These are phyloP conservation scores for Trogon surrucura DNA, from an alignment of 2,113 vertebrate genomes.

Conservation along the genomic window DNA sequence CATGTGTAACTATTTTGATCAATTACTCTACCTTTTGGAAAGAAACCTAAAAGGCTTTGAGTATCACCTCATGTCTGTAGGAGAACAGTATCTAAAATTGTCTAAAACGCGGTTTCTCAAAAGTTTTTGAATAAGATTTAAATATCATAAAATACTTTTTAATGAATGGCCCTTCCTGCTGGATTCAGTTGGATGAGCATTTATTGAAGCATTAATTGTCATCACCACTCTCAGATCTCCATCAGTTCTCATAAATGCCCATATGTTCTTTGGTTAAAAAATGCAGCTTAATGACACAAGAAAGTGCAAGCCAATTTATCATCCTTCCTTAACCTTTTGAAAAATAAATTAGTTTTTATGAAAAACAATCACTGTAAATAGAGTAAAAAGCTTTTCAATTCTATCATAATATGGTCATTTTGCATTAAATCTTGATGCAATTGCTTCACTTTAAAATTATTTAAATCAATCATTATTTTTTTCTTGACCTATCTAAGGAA, in stretches of 20 bases:
- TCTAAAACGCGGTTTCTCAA: neutral
- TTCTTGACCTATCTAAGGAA: neutral
- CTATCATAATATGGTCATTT: constrained; percentile 2
- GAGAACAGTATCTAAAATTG: neutral
- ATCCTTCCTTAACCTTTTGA: constrained; percentile 73
- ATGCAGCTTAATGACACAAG: constrained; percentile 81
- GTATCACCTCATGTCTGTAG: neutral
- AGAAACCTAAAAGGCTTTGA: neutral
- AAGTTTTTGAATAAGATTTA: constrained; percentile 23
- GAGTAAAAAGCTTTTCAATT: constrained; percentile 41
- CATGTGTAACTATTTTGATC: neutral
- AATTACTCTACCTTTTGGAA: neutral
- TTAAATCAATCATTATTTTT: neutral
- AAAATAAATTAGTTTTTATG: constrained; percentile 61
- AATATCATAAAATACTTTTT: constrained; percentile 32
- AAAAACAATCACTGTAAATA: constrained; percentile 56
- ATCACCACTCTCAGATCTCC: constrained; percentile 64
- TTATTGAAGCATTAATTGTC: constrained; percentile 83
- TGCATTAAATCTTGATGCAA: neutral
- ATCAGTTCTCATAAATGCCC: constrained; percentile 70
- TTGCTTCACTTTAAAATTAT: neutral
- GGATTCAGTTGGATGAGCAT: constrained; percentile 72
- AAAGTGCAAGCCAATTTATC: constrained; percentile 84
- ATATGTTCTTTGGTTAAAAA: constrained; percentile 75
- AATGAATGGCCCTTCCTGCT: constrained; percentile 53